Evolutionary conservation across 1,140 invertebrate species (phyloP), one percentile per base, ranked within the genome.

Genomic region (Psilanteris sp.): DNA sequence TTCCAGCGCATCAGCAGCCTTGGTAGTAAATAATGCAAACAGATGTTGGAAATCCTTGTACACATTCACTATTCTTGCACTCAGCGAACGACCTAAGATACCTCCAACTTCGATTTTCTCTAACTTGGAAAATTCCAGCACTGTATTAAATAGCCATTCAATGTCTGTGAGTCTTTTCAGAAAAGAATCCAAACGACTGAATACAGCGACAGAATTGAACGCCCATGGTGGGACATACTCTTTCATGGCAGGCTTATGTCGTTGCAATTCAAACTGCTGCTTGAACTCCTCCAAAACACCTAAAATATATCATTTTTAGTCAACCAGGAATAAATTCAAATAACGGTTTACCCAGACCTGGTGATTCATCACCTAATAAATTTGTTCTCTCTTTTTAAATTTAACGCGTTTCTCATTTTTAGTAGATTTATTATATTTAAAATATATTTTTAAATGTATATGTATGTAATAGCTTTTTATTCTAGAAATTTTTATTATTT

Each of bases 41-140:
- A 94, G 92, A 46, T 95, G 92, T 79, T 95, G 94, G 81, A 98
- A 99, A 84, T 98, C 96, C 13, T 93, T 91, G 77, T 93, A 96
- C 50, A 98, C 94, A 22, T 91, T 90, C 9, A 93, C 90, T 18
- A 96, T 92, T 77, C 94, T 91, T 2, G 91, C 89, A 81, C 95
- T 96, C 1, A 98, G 89, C 10, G 93, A 92, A 70, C 95, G 92
- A 31, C 97, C 96, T 83, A 96, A 94, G 61, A 97, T 91, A 4
- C 97, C 97, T 54, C 97, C 96, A 73, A 98, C 94, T 90, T 98
- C 97, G 18, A 98, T 94, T 89, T 97, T 97, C 89, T 98, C 97
- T 59, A 99, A 89, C 86, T 98, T 98, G 79, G 94, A 92, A 86
- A 98, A 98, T 88, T 98, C 97, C 46, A 96, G 84, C 1, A 97